phyloP scores from a whole-genome alignment of 2,113 vertebrate genomes.

The Anas platyrhynchos region DNA sequence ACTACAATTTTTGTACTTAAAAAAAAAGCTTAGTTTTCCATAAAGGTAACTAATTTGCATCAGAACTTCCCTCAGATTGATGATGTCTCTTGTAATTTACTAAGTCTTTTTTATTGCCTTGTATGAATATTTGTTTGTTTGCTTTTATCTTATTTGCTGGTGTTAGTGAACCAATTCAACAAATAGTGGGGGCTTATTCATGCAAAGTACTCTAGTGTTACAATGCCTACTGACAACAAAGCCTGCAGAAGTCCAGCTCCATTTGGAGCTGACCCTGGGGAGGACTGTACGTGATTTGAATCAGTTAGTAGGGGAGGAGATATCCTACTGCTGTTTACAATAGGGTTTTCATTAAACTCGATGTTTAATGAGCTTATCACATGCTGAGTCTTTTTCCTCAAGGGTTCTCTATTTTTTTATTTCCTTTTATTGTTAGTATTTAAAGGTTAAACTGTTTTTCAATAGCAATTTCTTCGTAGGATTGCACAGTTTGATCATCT shows the following conservation, averaged over 20 bases:
- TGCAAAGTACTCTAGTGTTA: not conserved
- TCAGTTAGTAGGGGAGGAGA: slow-evolving; percentile 2
- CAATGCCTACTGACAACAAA: not conserved
- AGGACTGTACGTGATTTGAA: slow-evolving; percentile 31
- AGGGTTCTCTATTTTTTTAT: slow-evolving; percentile 54
- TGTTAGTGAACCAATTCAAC: not conserved
- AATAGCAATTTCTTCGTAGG: not conserved
- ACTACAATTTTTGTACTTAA: not conserved
- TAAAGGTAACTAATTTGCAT: slow-evolving; percentile 15
- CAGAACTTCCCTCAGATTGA: not conserved
- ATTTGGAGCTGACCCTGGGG: not conserved
- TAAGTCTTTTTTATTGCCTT: not conserved
- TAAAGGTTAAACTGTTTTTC: slow-evolving; percentile 56
- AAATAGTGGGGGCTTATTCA: not conserved
- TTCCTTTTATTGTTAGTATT: slow-evolving; percentile 61
- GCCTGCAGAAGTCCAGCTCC: not conserved
- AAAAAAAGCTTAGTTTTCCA: not conserved
- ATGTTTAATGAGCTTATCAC: slow-evolving; percentile 57
- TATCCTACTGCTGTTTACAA: slow-evolving; percentile 16
- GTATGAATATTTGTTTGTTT: not conserved
- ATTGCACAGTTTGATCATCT: not conserved
- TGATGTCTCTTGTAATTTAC: not conserved
- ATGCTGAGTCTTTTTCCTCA: slow-evolving; percentile 43
- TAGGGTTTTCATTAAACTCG: slow-evolving; percentile 23
- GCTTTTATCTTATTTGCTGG: not conserved